Evolutionary conservation across 2,797 vertebrate species (phyloP), one percentile per base, ranked within the genome.

Genomic region (Australoheros facetus): DNA sequence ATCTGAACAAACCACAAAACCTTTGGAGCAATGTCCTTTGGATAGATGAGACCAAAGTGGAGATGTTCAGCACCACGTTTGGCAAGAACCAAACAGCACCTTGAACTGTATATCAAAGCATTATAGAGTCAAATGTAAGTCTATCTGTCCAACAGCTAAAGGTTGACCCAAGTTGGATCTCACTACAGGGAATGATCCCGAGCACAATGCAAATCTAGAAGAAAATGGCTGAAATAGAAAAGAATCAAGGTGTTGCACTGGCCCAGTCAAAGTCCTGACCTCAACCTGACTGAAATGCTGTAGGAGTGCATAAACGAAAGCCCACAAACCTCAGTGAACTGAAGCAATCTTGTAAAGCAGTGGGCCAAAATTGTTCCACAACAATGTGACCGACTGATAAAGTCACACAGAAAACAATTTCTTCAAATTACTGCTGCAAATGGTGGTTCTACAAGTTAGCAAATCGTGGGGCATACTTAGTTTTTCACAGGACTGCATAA

Each of bases 391-490:
- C 12, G n/a, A 5, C 34, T 13, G 54, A 55, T 3, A 2, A 23
- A 23, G 54, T 23, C 54, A 23, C 1, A 21, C 4, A 55, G n/a
- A 55, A 55, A 55, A 55, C 53, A 5, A 23, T 55, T 55, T 11
- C 8, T 60, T 14, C 11, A 34, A 34, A 1, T 34, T 34, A 34
- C 9, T 26, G 8, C 37, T 26, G 37, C 37, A 0, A 23, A 64
- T 42, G 60, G 13, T 26, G 21, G 14, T 64, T 64, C 26, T 45
- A 45, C 37, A 37, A 37, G 37, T 45, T 42, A 45, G 13, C 23
- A 21, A 0, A 0, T 45, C 16, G 7, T 26, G 21, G 23, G 0
- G 7, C 42, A 26, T 64, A 6, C 37, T 42, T 0, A 0, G 59
- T 13, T 17, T 64, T 42, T 45, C 26, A 42, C 39, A 45, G 60